phyloP scores from a whole-genome alignment of 1,140 invertebrate genomes.

The Trachymyrmex cornetzi region DNA sequence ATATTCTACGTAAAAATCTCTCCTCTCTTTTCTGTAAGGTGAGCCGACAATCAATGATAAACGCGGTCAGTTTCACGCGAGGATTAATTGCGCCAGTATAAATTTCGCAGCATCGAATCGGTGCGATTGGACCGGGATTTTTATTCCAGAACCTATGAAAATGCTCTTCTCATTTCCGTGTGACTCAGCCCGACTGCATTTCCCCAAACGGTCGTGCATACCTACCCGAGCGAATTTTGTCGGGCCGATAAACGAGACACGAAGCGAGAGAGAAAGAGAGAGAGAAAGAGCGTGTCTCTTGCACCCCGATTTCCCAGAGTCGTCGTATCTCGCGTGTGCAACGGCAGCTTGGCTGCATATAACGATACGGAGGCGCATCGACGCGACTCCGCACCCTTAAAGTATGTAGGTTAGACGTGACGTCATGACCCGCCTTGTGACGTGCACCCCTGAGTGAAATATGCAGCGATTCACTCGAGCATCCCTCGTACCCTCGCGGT shows the following conservation, averaged over 20 bases:
- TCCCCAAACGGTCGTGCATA: slow-evolving; percentile 9
- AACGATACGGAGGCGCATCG: slow-evolving; percentile 47
- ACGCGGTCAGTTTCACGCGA: neutral
- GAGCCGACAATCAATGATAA: neutral
- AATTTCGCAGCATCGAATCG: neutral
- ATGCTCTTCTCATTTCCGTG: neutral
- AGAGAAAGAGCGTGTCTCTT: neutral
- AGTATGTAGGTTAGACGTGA: slow-evolving; percentile 80
- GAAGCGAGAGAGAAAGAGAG: neutral
- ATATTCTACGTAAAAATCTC: neutral
- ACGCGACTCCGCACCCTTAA: slow-evolving; percentile 58
- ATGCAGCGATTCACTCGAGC: slow-evolving; percentile 76
- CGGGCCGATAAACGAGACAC: slow-evolving; percentile 20
- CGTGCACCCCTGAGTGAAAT: slow-evolving; percentile 77
- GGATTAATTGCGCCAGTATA: slow-evolving; percentile 19
- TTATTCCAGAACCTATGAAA: neutral
- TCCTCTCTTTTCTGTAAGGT: neutral
- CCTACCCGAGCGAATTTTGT: slow-evolving; percentile 20
- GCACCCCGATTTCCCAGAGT: neutral
- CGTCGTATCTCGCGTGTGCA: slow-evolving; percentile 46
- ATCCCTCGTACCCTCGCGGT: slow-evolving; percentile 74
- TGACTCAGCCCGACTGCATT: neutral
- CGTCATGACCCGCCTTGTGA: slow-evolving; percentile 80
- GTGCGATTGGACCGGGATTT: neutral
- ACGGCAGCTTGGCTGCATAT: slow-evolving; percentile 21